Base-by-base conservation (phyloP, 2,113 vertebrate genomes). In the Beaufortia kweichowensis region DNA sequence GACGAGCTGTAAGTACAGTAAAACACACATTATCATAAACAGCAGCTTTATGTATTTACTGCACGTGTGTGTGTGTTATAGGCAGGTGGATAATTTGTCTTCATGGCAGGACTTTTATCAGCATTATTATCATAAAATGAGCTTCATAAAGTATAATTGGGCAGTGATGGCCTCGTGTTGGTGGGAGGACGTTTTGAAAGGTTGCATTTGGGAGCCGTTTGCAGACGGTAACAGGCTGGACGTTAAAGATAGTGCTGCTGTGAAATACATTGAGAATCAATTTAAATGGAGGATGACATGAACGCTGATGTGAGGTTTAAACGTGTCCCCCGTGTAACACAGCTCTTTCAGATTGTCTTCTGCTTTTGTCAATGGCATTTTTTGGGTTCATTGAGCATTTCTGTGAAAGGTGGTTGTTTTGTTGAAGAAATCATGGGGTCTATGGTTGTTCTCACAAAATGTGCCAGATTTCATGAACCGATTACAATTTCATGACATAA, bases 1-100 rank as follows among this genome's bases (percentile, higher is more conserved):
- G 76, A 60, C 33, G 69, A 63, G 61, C 55, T 61, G 75, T 67
- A 59, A 79, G 81, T 79, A 26, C 53, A 82, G 75, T 67, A 66
- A 43, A 77, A 57, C 17, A 39, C 72, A 29, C 78, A 79, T 79
- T 67, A 80, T 21, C 53, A 76, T 63, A 79, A 79, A 67, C 21
- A 70, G 26, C 33, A 79, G 81, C 79, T 82, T 79, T 79, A 73
- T 79, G 77, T 55, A 63, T 79, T 82, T 71, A 72, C 71, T 43
- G 9, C 41, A 39, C 50, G 78, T 73, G 69, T 80, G 76, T 76
- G 77, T 76, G 75, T 69, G 63, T 73, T 72, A 76, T 53, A 64
- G 75, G 55, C 81, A 72, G 81, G 77, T 79, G 74, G 78, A 75
- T 72, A 60, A 57, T 83, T 80, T 77, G 74, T 83, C 78, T 79